phyloP scores from a whole-genome alignment of 2,797 vertebrate genomes.

The Etheostoma nigrum region DNA sequence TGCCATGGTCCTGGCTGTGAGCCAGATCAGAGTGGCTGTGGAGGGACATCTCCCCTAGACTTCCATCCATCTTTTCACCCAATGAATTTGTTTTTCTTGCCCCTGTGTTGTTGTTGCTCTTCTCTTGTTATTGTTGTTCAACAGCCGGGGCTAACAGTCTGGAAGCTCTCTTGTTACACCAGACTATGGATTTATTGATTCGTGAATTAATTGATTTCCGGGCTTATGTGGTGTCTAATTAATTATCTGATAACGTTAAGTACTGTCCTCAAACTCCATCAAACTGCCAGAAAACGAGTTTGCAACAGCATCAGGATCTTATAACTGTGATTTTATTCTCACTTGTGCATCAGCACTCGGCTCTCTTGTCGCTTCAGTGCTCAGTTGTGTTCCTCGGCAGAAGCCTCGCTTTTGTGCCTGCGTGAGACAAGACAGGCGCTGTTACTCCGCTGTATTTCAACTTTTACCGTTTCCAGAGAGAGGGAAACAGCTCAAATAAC shows the following conservation, averaged over 20 bases:
- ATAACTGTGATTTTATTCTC: constrained; percentile 41
- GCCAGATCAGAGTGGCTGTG: constrained; percentile 86
- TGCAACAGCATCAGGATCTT: constrained; percentile 45
- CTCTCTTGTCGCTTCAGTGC: constrained; percentile 57
- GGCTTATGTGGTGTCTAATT: constrained; percentile 80
- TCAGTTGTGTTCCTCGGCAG: constrained; percentile 58
- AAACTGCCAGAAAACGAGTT: constrained; percentile 68
- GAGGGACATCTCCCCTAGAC: constrained; percentile 87
- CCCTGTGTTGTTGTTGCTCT: constrained; percentile 35
- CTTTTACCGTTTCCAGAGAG: constrained; percentile 40
- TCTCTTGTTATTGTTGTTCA: constrained; percentile 72
- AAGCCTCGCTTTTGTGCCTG: constrained; percentile 76
- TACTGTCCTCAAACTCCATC: constrained; percentile 79
- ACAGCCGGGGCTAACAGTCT: constrained; percentile 63
- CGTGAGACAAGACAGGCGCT: constrained; percentile 68
- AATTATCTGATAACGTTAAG: constrained; percentile 85
- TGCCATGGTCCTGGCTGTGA: constrained; percentile 82
- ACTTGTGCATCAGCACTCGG: constrained; percentile 64
- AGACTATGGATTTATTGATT: constrained; percentile 85
- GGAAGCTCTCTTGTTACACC: constrained; percentile 76
- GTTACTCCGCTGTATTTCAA: constrained; percentile 57
- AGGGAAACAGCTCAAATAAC: neutral
- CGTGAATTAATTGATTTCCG: constrained; percentile 83
- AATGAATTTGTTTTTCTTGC: constrained; percentile 35
- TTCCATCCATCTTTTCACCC: constrained; percentile 81